Evolutionary conservation across 2,888 invertebrate species (phyloP).

Genomic region (Tridacna crocea): DNA sequence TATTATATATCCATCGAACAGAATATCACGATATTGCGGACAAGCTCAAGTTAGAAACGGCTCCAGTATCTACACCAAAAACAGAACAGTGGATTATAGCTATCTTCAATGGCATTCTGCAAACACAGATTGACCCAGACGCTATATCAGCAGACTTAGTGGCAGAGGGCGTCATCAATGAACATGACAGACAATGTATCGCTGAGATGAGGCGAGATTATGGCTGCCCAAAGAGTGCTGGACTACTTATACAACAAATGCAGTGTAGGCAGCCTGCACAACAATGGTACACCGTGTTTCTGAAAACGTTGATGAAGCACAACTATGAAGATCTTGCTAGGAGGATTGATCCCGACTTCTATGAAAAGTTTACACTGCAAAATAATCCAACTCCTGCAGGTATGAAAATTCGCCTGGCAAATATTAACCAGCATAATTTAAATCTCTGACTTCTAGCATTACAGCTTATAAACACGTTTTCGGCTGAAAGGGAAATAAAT

Average conservation of each 20-base stretch:
- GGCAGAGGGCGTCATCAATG: constrained; percentile 5
- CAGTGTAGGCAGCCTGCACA: not conserved
- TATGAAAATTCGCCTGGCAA: not conserved
- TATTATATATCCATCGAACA: not conserved
- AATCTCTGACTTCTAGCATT: not conserved
- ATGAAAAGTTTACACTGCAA: not conserved
- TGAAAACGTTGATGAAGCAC: not conserved
- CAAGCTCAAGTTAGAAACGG: not conserved
- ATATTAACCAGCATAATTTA: not conserved
- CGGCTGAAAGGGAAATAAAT: not conserved
- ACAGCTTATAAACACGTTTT: not conserved
- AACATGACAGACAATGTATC: not conserved
- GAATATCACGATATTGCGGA: not conserved
- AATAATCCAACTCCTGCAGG: not conserved
- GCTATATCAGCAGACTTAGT: not conserved
- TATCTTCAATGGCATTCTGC: not conserved
- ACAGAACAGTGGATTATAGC: constrained; percentile 4
- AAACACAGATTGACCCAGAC: not conserved
- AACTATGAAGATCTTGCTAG: not conserved
- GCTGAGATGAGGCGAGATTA: not conserved
- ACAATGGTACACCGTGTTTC: constrained; percentile 8
- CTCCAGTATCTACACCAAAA: not conserved
- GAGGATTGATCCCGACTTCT: constrained; percentile 12
- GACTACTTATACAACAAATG: not conserved
- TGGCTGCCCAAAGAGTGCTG: not conserved